Conservation (phyloP, 2,888 invertebrate species). For the Conops quadrifasciatus region DNA sequence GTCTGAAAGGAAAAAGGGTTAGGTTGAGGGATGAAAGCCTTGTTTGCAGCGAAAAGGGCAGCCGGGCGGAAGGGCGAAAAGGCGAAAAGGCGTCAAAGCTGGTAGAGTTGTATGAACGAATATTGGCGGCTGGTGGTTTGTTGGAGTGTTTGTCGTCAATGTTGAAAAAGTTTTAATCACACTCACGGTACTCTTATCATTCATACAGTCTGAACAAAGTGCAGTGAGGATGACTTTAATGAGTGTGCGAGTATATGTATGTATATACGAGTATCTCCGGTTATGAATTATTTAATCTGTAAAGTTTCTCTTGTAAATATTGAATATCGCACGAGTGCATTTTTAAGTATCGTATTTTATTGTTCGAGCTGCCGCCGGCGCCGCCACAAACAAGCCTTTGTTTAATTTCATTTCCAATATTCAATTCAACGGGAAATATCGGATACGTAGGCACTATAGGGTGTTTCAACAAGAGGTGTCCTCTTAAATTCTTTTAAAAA, state of each 20-base stretch:
- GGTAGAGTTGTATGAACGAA: background rate
- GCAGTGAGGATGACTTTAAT: background rate
- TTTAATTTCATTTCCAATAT: too few species aligned
- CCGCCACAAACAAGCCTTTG: too few species aligned
- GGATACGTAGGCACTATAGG: too few species aligned
- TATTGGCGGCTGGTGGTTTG: background rate
- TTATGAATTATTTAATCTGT: slow-evolving; percentile 21
- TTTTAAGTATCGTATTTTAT: background rate
- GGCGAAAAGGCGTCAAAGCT: background rate
- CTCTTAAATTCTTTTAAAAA: too few species aligned
- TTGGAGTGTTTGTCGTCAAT: slow-evolving; percentile 17
- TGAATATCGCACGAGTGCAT: slow-evolving; percentile 21
- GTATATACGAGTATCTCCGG: background rate
- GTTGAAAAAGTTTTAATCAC: slow-evolving; percentile 32
- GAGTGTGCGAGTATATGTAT: background rate
- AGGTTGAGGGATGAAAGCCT: too few species aligned
- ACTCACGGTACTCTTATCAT: slow-evolving; percentile 4
- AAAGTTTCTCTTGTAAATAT: slow-evolving; percentile 6
- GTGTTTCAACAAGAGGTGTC: too few species aligned
- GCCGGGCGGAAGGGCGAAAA: background rate
- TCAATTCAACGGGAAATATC: too few species aligned
- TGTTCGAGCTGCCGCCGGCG: background rate
- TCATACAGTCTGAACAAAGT: too few species aligned
- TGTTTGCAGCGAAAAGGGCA: background rate
- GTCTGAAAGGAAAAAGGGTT: too few species aligned